These are phyloP conservation scores for Naja naja DNA, from an alignment of 2,113 vertebrate genomes.

Conservation along the genomic window DNA sequence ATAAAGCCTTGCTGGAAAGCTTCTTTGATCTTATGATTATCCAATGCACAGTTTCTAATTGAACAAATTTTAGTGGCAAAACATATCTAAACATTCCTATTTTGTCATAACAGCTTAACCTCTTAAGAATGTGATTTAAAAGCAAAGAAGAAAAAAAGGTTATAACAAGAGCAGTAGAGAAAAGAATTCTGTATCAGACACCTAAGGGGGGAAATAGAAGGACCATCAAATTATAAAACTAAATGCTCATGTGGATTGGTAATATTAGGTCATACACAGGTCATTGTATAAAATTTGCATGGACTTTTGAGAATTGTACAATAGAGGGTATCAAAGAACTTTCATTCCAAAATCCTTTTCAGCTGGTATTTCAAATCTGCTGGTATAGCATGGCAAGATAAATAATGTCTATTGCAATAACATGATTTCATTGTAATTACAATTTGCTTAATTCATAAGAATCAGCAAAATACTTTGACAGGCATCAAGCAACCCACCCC, in stretches of 20 bases:
- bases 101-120: slow-evolving; percentile 81
- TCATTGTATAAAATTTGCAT: slow-evolving; percentile 46
- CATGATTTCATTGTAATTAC: not conserved
- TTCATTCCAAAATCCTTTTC: slow-evolving; percentile 2
- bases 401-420: not conserved
- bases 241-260: slow-evolving; percentile 51
- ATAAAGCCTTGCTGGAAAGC: slow-evolving; percentile 74
- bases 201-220: slow-evolving; percentile 57
- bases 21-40: slow-evolving; percentile 83
- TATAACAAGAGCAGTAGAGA: slow-evolving; percentile 67
- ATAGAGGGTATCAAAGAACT: slow-evolving; percentile 21
- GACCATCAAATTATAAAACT: slow-evolving; percentile 64
- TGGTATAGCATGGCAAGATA: slow-evolving; percentile 9
- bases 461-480: not conserved
- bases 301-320: slow-evolving; percentile 29
- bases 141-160: slow-evolving; percentile 66
- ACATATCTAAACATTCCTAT: slow-evolving; percentile 78
- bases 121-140: slow-evolving; percentile 79
- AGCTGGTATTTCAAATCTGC: slow-evolving; percentile 26
- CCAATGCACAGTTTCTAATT: slow-evolving; percentile 79
- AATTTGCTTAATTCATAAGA: not conserved
- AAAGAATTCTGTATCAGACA: slow-evolving; percentile 65
- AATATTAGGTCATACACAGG: slow-evolving; percentile 58
- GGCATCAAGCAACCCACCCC: not conserved
- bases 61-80: slow-evolving; percentile 79